Evolutionary conservation across 2,113 vertebrate species (phyloP).

Genomic region (Chascanopsetta lugubris): DNA sequence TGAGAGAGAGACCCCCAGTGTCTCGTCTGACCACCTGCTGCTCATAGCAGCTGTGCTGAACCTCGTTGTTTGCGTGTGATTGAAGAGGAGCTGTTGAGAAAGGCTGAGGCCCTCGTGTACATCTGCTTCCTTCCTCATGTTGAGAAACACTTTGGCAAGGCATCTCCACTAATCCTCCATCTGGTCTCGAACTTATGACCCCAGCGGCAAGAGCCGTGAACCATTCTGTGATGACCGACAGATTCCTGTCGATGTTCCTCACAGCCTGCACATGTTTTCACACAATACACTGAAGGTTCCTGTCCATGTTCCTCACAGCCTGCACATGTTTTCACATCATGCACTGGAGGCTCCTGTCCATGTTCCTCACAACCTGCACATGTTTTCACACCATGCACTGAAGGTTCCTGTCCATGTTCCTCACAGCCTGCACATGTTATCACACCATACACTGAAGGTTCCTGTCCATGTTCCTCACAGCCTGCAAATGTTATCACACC

Average conservation of each 20-base stretch:
- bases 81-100: constrained; percentile 44
- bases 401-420: no score
- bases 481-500: not conserved
- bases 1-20: constrained; percentile 5
- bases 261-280: not conserved
- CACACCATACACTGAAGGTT: not conserved
- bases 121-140: constrained; percentile 60
- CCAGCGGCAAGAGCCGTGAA: constrained; percentile 23
- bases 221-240: not conserved
- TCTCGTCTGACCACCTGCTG: constrained; percentile 7
- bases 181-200: constrained; percentile 33
- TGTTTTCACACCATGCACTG: not conserved
- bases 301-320: no score
- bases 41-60: constrained; percentile 55
- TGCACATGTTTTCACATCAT: not conserved
- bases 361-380: not conserved
- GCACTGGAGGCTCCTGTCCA: not conserved
- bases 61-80: constrained; percentile 26
- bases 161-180: constrained; percentile 38
- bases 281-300: not conserved
- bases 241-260: no score
- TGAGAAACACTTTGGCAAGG: constrained; percentile 37
- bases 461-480: no score
- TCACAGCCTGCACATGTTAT: not conserved
- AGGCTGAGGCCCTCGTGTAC: constrained; percentile 9